A percentile compares a stretch with the other conserved stretches of the same genome.
Conservation (phyloP, 2,888 invertebrate genomes). For the Ctena decussata region DNA sequence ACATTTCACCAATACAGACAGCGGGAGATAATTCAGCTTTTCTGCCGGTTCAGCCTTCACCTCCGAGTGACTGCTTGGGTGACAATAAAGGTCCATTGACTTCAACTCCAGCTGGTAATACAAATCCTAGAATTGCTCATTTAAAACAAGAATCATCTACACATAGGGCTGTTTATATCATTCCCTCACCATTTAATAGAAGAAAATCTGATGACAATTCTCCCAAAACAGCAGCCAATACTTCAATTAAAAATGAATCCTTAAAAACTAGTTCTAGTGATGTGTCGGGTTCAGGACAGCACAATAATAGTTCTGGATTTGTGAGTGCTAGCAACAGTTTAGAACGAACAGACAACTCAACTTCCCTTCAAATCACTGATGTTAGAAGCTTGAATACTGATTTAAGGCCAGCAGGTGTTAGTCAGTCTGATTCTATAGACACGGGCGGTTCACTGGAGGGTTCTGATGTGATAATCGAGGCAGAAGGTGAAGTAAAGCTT, state of each 20-base stretch:
- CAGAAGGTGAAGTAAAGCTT: slow-evolving; percentile 12
- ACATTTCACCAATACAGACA: slow-evolving; percentile 57
- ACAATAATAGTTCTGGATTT: slow-evolving; percentile 65
- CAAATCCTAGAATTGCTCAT: slow-evolving; percentile 38
- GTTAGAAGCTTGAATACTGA: slow-evolving; percentile 3
- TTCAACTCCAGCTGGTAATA: slow-evolving; percentile 54
- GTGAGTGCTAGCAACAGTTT: slow-evolving; percentile 60
- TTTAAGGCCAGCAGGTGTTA: too few species aligned
- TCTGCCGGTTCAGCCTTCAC: slow-evolving; percentile 35
- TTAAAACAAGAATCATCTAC: slow-evolving; percentile 48
- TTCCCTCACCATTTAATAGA: slow-evolving; percentile 55
- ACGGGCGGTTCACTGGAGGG: background rate
- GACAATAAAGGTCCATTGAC: slow-evolving; percentile 35
- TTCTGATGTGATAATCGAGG: slow-evolving; percentile 18
- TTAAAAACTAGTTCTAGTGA: background rate
- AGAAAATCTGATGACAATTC: slow-evolving; percentile 22
- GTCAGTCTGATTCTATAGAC: background rate
- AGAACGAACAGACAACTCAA: slow-evolving; percentile 40
- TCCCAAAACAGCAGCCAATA: background rate
- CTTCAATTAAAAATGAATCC: background rate
- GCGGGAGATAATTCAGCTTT: slow-evolving; percentile 19
- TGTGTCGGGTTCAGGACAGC: background rate
- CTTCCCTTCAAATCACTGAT: background rate
- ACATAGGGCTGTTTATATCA: slow-evolving; percentile 60
- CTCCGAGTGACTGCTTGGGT: background rate